Percentiles rank a stretch among this genome's conserved stretches.
phyloP scores from a whole-genome alignment of 2,888 invertebrate species.

The Rhogogaster chlorosoma region DNA sequence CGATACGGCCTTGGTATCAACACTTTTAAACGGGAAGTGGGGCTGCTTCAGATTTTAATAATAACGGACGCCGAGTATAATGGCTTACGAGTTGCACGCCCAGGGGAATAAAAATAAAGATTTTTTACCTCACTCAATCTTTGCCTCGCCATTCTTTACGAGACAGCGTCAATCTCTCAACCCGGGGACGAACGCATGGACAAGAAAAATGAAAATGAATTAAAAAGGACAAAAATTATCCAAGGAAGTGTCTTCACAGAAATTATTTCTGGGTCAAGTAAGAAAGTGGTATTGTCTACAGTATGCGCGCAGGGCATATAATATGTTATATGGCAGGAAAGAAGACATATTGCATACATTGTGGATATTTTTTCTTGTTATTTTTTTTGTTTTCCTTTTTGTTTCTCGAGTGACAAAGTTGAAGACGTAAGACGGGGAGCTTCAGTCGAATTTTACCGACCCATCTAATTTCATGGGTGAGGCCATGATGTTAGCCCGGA shows the following conservation, averaged over 20 bases:
- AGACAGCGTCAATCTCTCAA: neutral
- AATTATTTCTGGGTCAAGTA: neutral
- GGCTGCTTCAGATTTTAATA: conserved; percentile 4
- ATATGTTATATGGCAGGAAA: neutral
- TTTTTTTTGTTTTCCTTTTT: neutral
- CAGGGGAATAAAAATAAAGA: neutral
- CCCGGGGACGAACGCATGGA: neutral
- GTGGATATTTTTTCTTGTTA: neutral
- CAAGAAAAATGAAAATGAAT: neutral
- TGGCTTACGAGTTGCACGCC: conserved; percentile 3
- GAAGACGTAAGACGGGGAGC: too few relatives aligned
- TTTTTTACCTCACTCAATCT: neutral
- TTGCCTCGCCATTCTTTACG: neutral
- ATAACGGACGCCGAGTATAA: conserved; percentile 26
- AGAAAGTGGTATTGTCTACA: neutral
- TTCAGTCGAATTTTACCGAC: too few relatives aligned
- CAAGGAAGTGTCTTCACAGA: neutral
- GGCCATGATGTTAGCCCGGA: too few relatives aligned
- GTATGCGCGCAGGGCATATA: neutral
- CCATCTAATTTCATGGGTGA: too few relatives aligned
- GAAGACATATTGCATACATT: neutral
- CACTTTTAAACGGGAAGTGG: neutral
- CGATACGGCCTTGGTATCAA: neutral
- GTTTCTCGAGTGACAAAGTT: neutral
- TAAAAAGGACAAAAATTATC: neutral